These are phyloP conservation scores for Phodopus roborovskii DNA, from an alignment of 2,113 vertebrate genomes.

Conservation along the genomic window DNA sequence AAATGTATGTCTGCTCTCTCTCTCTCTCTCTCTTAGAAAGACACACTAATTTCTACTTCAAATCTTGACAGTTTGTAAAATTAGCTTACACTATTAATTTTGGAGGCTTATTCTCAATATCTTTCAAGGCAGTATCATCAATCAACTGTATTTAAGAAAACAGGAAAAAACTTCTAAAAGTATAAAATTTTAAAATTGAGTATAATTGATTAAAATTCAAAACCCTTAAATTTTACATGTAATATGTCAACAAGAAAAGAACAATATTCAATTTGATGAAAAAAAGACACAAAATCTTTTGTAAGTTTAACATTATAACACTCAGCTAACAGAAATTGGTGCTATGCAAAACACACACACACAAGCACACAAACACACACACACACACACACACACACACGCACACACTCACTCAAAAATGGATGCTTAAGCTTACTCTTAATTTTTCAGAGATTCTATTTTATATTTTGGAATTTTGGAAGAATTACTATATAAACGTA, in stretches of 20 bases:
- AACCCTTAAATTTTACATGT: constrained; percentile 61
- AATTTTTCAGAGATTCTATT: constrained; percentile 78
- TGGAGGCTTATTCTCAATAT: constrained; percentile 66
- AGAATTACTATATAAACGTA: constrained; percentile 62
- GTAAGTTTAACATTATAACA: constrained; percentile 67
- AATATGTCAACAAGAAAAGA: constrained; percentile 62
- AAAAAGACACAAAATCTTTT: background rate
- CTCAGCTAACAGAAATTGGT: constrained; percentile 22
- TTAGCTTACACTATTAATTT: constrained; percentile 82
- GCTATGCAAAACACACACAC: background rate
- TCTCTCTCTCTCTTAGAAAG: constrained; percentile 69
- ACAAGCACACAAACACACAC: background rate
- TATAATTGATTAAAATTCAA: constrained; percentile 72
- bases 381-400: background rate
- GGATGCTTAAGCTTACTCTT: background rate
- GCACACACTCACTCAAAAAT: too few relatives aligned
- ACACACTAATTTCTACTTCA: constrained; percentile 83
- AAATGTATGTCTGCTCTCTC: constrained; percentile 46
- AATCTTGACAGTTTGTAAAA: constrained; percentile 83
- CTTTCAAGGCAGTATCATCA: constrained; percentile 82
- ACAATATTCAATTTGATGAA: background rate
- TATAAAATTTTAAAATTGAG: constrained; percentile 4
- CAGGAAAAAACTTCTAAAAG: constrained; percentile 24
- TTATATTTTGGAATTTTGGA: constrained; percentile 78
- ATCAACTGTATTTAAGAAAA: constrained; percentile 76